Percentiles rank a stretch among this genome's conserved stretches.
Conservation (phyloP, 1,140 invertebrate genomes). For the Phthorimaea operculella region DNA sequence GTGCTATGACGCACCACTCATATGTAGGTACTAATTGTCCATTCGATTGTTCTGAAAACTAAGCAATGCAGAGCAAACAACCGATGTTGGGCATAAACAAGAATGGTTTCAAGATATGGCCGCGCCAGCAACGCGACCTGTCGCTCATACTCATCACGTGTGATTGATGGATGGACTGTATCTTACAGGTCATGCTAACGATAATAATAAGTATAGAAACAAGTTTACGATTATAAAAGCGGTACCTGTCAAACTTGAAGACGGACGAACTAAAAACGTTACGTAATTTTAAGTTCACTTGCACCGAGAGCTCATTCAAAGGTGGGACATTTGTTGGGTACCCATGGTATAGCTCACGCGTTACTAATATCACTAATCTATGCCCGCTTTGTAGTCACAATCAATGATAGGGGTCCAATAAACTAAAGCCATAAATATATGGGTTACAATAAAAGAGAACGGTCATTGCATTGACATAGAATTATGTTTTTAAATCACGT, state of each 20-base stretch:
- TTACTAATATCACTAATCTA: conserved; percentile 5
- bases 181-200: conserved; percentile 27
- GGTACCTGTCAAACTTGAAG: not conserved
- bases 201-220: conserved; percentile 21
- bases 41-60: conserved; percentile 8
- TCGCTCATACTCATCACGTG: conserved; percentile 7
- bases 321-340: not conserved
- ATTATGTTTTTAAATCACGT: not conserved
- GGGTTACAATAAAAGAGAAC: conserved; percentile 1
- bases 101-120: conserved; percentile 1
- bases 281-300: too few species aligned
- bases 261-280: not conserved
- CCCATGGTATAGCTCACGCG: not conserved
- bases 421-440: conserved; percentile 1
- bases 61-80: conserved; percentile 4
- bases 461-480: not conserved
- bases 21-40: conserved; percentile 18
- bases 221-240: conserved; percentile 3
- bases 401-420: conserved; percentile 3
- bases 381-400: not conserved
- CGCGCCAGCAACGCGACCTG: not conserved
- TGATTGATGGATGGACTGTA: conserved; percentile 31
- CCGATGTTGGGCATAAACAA: conserved; percentile 5
- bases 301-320: not conserved
- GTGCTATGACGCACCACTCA: conserved; percentile 41